Conservation (phyloP, 2,797 vertebrate species). For the Perodicticus potto region DNA sequence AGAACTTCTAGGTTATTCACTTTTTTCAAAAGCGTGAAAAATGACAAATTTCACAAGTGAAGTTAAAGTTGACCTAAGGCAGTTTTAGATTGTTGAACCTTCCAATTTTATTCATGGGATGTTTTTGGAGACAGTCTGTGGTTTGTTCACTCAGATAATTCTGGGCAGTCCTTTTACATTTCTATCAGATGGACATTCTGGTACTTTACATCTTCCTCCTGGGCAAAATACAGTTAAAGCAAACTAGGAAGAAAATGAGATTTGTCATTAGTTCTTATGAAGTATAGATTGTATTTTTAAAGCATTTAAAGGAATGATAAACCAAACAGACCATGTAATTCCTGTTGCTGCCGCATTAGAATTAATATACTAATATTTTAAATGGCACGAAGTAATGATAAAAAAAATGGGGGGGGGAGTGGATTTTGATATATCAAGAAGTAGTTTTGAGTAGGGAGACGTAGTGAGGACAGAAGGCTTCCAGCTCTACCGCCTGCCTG, state of each 20-base stretch:
- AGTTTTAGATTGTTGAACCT: constrained; percentile 76
- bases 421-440: neutral
- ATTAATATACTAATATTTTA: constrained; percentile 24
- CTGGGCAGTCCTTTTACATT: constrained; percentile 49
- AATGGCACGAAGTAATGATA: neutral
- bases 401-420: neutral
- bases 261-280: constrained; percentile 22
- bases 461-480: neutral
- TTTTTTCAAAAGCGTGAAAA: constrained; percentile 76
- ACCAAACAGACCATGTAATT: neutral
- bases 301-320: constrained; percentile 39
- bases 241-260: constrained; percentile 49
- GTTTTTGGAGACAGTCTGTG: constrained; percentile 70
- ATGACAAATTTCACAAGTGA: constrained; percentile 79
- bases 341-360: neutral
- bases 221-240: neutral
- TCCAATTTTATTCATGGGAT: constrained; percentile 81
- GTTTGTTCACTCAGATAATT: constrained; percentile 77
- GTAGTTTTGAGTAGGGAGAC: constrained; percentile 3
- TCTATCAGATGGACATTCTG: constrained; percentile 70
- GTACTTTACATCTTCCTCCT: constrained; percentile 54
- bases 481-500: neutral
- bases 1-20: constrained; percentile 70
- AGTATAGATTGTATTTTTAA: constrained; percentile 47
- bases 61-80: constrained; percentile 76